Base-by-base conservation (phyloP, 2,797 vertebrate genomes). In the Microchirus variegatus region DNA sequence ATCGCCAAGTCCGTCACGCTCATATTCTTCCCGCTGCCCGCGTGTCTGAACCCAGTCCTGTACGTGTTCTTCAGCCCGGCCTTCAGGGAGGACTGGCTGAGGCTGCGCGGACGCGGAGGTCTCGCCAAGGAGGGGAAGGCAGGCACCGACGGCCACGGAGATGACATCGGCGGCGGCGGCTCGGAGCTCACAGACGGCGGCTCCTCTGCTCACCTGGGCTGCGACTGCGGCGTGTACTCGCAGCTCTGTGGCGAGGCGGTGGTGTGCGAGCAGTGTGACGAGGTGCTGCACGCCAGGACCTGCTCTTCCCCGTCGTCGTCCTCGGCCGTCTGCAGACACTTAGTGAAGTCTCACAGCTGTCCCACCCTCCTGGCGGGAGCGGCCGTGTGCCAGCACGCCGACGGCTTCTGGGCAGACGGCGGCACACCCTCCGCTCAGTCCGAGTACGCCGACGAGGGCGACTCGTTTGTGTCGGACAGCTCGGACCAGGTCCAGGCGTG, bases 401-500 rank as follows among this genome's bases (percentile, higher is more conserved):
- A 96, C 8, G 93, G 94, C 22, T 97, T 94, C 73, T 98, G 97
- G 96, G 95, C 94, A 0, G 96, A 98, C 87, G 94, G 94, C 1
- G 91, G 94, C 81, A 96, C 96, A 0, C 94, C 96, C 70, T 96
- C 96, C 0, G 95, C 95, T 40, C 97, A 96, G 87, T 99, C 96
- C 0, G 97, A 98, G 84, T 99, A 95, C 0, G 95, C 95, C 0
- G 97, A 99, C 0, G 97, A 99, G 87, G 97, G 95, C 0, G 97
- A 98, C 80, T 99, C 97, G 3, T 97, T 98, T 9, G 95, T 99
- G 64, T 99, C 96, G 0, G 97, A 99, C 93, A 98, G 96, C 81
- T 99, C 97, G 0, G 96, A 99, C 84, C 96, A 98, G 89, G 94
- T 98, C 36, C 97, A 99, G 91, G 96, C 96, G 50, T 98, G 97